phyloP scores from a whole-genome alignment of 2,797 vertebrate genomes.

The Acipenser oxyrinchus region DNA sequence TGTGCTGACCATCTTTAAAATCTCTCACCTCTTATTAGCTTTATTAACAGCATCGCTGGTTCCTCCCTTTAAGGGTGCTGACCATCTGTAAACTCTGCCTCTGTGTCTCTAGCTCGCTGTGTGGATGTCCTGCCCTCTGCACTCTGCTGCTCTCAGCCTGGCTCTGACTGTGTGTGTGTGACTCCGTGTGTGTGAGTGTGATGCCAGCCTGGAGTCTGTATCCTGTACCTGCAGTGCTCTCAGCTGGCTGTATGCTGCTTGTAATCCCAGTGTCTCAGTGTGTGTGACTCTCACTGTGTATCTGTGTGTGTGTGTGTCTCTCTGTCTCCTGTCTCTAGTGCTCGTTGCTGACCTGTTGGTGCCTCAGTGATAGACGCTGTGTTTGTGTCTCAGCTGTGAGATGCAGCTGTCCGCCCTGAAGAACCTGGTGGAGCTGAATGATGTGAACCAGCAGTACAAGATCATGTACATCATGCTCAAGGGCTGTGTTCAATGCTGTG shows the following conservation, averaged over 20 bases:
- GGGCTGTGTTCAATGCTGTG: constrained; percentile 56
- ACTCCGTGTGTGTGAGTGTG: no score
- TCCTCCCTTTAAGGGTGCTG: no score
- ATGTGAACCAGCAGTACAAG: constrained; percentile 95
- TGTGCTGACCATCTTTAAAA: no score
- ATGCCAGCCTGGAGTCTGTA: constrained; percentile 96
- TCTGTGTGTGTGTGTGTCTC: constrained; percentile 10
- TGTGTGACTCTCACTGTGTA: constrained; percentile 1
- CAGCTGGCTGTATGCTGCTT: no score
- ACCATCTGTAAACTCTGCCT: no score
- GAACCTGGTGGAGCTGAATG: constrained; percentile 89
- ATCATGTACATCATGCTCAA: constrained; percentile 98
- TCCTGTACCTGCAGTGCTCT: constrained; percentile 48
- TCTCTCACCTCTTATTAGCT: no score
- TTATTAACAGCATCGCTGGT: no score
- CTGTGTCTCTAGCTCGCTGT: no score
- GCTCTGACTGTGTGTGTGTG: constrained; percentile 47
- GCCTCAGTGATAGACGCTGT: background rate
- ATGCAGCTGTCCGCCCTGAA: no score
- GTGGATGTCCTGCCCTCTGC: constrained; percentile 62
- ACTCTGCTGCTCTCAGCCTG: constrained; percentile 58
- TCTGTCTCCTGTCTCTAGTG: constrained; percentile 31
- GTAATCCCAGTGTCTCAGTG: background rate
- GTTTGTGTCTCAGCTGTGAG: no score
- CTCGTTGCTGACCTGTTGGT: background rate